phyloP scores from a whole-genome alignment of 1,140 invertebrate species.

The Drosophila quadrilineata region DNA sequence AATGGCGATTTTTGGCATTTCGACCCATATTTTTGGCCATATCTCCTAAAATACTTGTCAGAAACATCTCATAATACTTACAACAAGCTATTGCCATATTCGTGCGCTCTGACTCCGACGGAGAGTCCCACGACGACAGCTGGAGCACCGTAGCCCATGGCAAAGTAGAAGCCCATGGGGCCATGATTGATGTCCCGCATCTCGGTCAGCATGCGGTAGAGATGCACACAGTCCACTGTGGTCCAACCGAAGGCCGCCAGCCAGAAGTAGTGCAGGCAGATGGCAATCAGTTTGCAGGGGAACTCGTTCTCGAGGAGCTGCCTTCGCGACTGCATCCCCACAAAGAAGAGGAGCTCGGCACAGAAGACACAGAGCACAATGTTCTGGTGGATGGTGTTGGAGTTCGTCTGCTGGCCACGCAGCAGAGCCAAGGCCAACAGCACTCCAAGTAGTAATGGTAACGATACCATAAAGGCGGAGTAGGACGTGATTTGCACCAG shows the following conservation, averaged over 20 bases:
- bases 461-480: conserved; percentile 91
- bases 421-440: conserved; percentile 89
- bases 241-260: conserved; percentile 94
- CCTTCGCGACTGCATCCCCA: conserved; percentile 90
- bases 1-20: too few relatives aligned
- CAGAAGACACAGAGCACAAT: conserved; percentile 93
- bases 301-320: conserved; percentile 90
- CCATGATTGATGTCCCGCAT: conserved; percentile 98
- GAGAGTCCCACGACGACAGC: conserved; percentile 95
- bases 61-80: conserved; percentile 83
- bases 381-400: conserved; percentile 97
- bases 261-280: conserved; percentile 96
- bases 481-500: conserved; percentile 94
- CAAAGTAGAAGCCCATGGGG: conserved; percentile 95
- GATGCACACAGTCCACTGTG: conserved; percentile 94
- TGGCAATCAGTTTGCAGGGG: conserved; percentile 94
- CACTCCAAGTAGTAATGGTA: conserved; percentile 88
- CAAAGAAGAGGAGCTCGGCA: conserved; percentile 91
- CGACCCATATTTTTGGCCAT: too few relatives aligned
- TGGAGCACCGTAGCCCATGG: conserved; percentile 96
- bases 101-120: conserved; percentile 95
- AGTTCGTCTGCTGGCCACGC: conserved; percentile 91
- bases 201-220: conserved; percentile 97
- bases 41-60: too few relatives aligned
- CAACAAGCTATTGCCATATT: conserved; percentile 97